Evolutionary conservation across 2,113 vertebrate genomes (phyloP), one percentile per base, ranked within the genome.

Genomic region (Formicarius rufipectus): DNA sequence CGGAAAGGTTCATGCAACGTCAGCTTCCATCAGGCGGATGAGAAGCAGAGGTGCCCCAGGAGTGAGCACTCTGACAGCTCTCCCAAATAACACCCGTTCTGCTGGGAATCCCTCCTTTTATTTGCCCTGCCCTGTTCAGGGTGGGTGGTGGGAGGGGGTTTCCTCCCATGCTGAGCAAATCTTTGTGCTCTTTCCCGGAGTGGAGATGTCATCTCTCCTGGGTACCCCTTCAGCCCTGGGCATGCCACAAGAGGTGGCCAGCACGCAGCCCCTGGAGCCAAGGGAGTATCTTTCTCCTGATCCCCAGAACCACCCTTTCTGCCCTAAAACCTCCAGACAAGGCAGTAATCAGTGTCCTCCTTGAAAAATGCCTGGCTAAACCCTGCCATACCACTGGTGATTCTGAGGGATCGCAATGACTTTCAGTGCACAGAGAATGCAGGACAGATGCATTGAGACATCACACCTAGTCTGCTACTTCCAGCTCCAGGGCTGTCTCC

Each of bases 1-100:
- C 12, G 3, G 96, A 68, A 96, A 94, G 82, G 95, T 97, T 97
- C 96, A 96, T 96, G 96, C 94, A 96, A 88, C 19, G 94, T 97
- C 97, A 97, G 94, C 90, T 97, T 92, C 95, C 92, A 97, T 97
- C 94, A 97, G 68, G 83, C 33, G 0, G 97, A 97, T 86, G 95
- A 96, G 96, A 96, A 96, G 91, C 97, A 97, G 97, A 79, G 73
- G 67, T 81, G 88, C 85, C 93, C 86, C 27, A 21, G 93, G 90
- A 96, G 95, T 30, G 69, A 86, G 75, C 1, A 24, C 69, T 93
- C 91, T 94, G 96, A 96, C 96, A 96, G 95, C 86, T 96, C 92
- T 95, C 91, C 96, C 91, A 92, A 91, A 95, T 79, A 91, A 95
- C 86, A 83, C 87, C 72, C 35, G 0, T 58, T 81, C 66, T 35